phyloP scores from a whole-genome alignment of 2,113 vertebrate species.

The Papio anubis region DNA sequence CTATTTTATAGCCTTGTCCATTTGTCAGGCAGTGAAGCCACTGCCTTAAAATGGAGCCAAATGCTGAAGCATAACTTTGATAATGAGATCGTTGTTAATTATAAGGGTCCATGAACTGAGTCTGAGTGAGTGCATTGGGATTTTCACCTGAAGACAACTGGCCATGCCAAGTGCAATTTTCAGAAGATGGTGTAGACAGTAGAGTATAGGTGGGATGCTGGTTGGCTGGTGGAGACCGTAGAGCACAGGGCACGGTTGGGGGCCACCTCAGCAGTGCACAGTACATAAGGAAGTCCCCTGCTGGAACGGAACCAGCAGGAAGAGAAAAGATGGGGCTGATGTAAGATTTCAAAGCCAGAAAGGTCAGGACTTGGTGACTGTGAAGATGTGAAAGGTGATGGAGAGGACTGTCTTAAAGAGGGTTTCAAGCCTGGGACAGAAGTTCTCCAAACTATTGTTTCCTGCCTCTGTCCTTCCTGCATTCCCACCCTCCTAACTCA shows the following conservation, averaged over 20 bases:
- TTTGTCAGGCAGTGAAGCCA: background rate
- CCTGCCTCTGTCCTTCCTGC: background rate
- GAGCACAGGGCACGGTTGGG: fast-evolving
- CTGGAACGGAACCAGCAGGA: background rate
- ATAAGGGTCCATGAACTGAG: background rate
- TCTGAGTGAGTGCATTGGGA: background rate
- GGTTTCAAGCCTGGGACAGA: background rate
- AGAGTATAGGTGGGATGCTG: fast-evolving
- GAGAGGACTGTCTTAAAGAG: background rate
- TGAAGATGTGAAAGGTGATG: background rate
- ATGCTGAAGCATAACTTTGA: background rate
- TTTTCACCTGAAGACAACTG: background rate
- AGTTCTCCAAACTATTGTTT: background rate
- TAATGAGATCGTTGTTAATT: fast-evolving
- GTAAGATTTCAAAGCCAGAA: background rate
- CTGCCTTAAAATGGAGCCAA: background rate
- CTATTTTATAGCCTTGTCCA: background rate
- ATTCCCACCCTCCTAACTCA: background rate
- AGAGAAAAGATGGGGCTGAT: background rate
- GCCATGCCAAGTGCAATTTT: background rate
- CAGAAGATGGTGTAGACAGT: background rate
- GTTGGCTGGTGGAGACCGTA: background rate
- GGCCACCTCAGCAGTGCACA: fast-evolving
- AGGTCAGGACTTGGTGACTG: background rate
- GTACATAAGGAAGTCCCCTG: fast-evolving